phyloP scores from a whole-genome alignment of 2,797 vertebrate species.

The Argentina silus region DNA sequence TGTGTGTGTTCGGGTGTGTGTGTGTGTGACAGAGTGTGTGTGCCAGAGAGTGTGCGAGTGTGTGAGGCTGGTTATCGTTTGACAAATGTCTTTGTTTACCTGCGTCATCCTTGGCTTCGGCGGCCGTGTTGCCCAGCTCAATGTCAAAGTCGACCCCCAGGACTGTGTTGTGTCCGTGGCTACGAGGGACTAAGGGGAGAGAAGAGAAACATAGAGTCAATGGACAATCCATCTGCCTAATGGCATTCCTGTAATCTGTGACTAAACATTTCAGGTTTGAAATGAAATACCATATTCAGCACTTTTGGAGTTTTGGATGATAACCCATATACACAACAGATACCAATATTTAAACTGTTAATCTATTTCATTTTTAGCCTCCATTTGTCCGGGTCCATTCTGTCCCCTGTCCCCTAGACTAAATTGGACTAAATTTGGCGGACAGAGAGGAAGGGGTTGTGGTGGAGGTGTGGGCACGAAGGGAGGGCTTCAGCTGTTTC shows the following conservation, averaged over 20 bases:
- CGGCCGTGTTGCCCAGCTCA: conserved; percentile 68
- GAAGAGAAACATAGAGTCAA: too few relatives aligned
- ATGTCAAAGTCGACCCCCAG: conserved; percentile 87
- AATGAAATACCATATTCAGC: too few relatives aligned
- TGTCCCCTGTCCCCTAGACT: not conserved
- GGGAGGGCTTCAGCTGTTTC: conserved; percentile 24
- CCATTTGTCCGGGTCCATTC: not conserved
- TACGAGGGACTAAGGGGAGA: conserved; percentile 85
- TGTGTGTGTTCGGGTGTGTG: not conserved
- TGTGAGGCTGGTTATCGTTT: not conserved
- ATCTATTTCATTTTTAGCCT: too few relatives aligned
- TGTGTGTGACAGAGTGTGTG: not conserved
- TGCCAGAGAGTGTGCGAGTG: not conserved
- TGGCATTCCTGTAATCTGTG: not conserved
- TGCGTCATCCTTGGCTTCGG: conserved; percentile 3
- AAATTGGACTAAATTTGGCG: conserved; percentile 32
- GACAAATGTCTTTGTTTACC: conserved; percentile 34
- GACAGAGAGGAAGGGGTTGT: conserved; percentile 11
- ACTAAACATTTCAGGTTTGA: not conserved
- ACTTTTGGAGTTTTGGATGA: too few relatives aligned
- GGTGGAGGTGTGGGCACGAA: not conserved
- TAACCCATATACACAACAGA: too few relatives aligned
- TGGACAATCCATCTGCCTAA: too few relatives aligned
- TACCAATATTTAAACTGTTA: too few relatives aligned
- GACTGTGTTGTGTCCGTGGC: conserved; percentile 85